A percentile compares a stretch with the other conserved stretches of the same genome.
phyloP scores from a whole-genome alignment of 1,140 invertebrate genomes.

The Musca vetustissima region DNA sequence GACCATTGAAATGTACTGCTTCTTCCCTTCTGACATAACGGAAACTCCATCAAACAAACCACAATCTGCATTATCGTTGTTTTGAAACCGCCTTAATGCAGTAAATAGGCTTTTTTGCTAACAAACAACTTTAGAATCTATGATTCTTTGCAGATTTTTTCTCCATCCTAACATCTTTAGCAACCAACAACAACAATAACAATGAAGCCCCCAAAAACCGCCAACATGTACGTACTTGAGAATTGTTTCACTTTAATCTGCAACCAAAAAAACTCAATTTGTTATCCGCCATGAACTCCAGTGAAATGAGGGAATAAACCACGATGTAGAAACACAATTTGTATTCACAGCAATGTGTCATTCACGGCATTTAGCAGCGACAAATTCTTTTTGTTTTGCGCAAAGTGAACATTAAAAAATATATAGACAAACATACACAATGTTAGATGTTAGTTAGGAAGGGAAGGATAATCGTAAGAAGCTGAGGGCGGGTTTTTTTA shows the following conservation, averaged over 20 bases:
- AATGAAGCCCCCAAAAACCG: background rate
- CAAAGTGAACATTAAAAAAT: too few species aligned
- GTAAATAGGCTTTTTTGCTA: slow-evolving; percentile 12
- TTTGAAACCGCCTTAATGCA: slow-evolving; percentile 10
- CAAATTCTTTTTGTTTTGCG: too few species aligned
- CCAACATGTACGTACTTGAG: slow-evolving; percentile 11
- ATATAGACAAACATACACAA: too few species aligned
- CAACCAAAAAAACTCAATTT: background rate
- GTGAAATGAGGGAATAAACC: background rate
- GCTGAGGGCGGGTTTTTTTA: too few species aligned
- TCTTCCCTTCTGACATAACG: too few species aligned
- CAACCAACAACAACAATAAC: background rate
- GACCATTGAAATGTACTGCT: too few species aligned
- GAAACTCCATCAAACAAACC: too few species aligned
- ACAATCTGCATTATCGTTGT: too few species aligned
- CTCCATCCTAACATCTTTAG: slow-evolving; percentile 11
- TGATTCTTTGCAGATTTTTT: slow-evolving; percentile 8
- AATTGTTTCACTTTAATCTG: slow-evolving; percentile 14
- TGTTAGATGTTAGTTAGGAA: too few species aligned
- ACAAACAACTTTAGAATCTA: background rate
- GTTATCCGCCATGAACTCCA: too few species aligned
- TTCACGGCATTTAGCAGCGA: background rate
- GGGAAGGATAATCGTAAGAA: too few species aligned
- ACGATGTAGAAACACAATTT: slow-evolving; percentile 11
- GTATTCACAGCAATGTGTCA: slow-evolving; percentile 27